A percentile compares a stretch with the other conserved stretches of the same genome.
phyloP scores from a whole-genome alignment of 53 echinoderm and acorn worm genomes.

The Luidia sarsii region DNA sequence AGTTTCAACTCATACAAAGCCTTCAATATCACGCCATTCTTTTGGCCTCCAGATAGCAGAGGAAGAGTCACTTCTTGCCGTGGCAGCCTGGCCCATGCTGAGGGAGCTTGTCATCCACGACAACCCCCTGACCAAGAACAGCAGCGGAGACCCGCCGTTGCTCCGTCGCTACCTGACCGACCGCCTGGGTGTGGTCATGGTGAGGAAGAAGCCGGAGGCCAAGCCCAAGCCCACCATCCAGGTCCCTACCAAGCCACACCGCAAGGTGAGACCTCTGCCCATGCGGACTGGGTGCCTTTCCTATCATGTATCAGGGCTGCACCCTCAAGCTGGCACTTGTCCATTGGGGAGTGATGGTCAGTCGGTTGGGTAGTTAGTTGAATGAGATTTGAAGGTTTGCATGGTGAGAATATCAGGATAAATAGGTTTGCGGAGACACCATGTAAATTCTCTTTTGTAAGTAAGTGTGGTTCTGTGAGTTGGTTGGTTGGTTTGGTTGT shows the following conservation, averaged over 20 bases:
- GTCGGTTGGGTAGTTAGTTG: too few species aligned
- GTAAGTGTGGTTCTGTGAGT: too few species aligned
- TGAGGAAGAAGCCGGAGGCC: constrained; percentile 51
- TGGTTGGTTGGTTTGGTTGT: too few species aligned
- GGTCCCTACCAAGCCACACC: constrained; percentile 68
- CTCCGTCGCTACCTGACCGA: constrained; percentile 82
- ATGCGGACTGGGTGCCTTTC: too few species aligned
- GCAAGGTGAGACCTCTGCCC: constrained; percentile 69
- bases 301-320: too few species aligned
- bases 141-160: constrained; percentile 91
- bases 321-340: too few species aligned
- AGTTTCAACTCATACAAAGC: background rate
- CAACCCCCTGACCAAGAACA: constrained; percentile 84
- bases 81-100: constrained; percentile 98
- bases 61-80: constrained; percentile 85
- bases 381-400: too few species aligned
- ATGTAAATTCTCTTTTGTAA: too few species aligned
- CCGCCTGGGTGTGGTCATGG: constrained; percentile 82
- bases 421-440: too few species aligned
- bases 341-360: too few species aligned
- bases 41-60: constrained; percentile 56
- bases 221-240: constrained; percentile 68
- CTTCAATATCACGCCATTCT: too few species aligned
- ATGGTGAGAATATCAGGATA: too few species aligned
- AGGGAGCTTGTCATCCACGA: constrained; percentile 86